Base-by-base conservation (phyloP, 2,888 invertebrate species). In the Cataglyphis rosenhaueri region DNA sequence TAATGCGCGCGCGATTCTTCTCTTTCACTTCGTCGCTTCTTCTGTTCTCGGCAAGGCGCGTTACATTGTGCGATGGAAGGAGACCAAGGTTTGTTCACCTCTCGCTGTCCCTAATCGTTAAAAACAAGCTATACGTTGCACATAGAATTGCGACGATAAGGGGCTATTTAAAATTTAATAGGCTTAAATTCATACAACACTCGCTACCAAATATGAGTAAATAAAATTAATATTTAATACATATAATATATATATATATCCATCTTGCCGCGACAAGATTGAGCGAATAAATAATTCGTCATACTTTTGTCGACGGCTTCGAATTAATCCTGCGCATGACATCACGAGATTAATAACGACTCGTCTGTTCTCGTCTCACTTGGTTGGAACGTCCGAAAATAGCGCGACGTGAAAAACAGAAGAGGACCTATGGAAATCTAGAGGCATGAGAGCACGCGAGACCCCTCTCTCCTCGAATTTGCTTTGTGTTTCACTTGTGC, bases 321-420 rank as follows among this genome's bases (percentile, higher is more conserved):
- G 25, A 75, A 64, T 62, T 68, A 35, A 84, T 85, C 87, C 61
- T 74, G 12, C 25, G 35, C 10, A 35, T 75, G 75, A 62, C 84
- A 71, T 82, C 74, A 38, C 61, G 81, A 84, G 87, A 87, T 87
- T 85, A 87, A 87, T 85, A 78, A 66, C 66, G 38, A 61, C 76
- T 65, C 64, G 73, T 68, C 52, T 82, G 84, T 85, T 87, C 78
- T 84, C 82, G 73, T 81, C 68, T 41, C 65, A 41, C 1, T 66
- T 12, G 71, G 18, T n/a, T 10, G 0, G 48, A 79, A 84, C 8
- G 70, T 81, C 78, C 70, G 62, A 74, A 84, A 87, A 84, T 85
- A 81, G 62, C 71, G 62, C 44, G 29, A 59, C 41, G 41, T 44
- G 41, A 75, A 41, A n/a, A 35, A 52, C 64, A 65, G 65, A 41